Conservation (phyloP, 2,888 invertebrate genomes). For the Pristionchus maxplancki region DNA sequence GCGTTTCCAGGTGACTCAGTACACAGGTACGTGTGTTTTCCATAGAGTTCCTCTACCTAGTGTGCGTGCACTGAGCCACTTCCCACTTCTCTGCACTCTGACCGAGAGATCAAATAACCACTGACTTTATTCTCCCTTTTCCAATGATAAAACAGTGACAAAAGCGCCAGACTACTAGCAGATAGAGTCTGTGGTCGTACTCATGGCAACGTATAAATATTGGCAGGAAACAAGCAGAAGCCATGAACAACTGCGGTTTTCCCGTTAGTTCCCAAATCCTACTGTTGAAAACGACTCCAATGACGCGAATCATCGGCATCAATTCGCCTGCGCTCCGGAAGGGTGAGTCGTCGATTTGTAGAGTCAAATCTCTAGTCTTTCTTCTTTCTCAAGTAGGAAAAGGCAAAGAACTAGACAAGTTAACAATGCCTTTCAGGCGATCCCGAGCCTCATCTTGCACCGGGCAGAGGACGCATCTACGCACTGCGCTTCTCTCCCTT, state of each 20-base stretch:
- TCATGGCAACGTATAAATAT: background rate
- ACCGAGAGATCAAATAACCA: background rate
- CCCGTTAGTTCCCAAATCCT: no score
- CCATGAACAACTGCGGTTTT: no score
- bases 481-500: constrained; percentile 91
- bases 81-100: background rate
- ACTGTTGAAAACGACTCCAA: background rate
- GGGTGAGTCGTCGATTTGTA: background rate
- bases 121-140: background rate
- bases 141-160: no score
- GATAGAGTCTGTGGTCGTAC: background rate
- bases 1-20: background rate
- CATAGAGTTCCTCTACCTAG: background rate
- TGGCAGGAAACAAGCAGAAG: no score
- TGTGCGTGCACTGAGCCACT: background rate
- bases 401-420: no score
- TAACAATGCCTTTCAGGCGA: constrained; percentile 52
- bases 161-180: no score
- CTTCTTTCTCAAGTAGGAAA: no score
- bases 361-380: no score
- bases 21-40: background rate
- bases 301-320: background rate
- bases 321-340: background rate
- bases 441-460: constrained; percentile 55
- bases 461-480: constrained; percentile 85